Base-by-base conservation (phyloP, 2,888 invertebrate species). In the Drosophila nr. perissopoda region DNA sequence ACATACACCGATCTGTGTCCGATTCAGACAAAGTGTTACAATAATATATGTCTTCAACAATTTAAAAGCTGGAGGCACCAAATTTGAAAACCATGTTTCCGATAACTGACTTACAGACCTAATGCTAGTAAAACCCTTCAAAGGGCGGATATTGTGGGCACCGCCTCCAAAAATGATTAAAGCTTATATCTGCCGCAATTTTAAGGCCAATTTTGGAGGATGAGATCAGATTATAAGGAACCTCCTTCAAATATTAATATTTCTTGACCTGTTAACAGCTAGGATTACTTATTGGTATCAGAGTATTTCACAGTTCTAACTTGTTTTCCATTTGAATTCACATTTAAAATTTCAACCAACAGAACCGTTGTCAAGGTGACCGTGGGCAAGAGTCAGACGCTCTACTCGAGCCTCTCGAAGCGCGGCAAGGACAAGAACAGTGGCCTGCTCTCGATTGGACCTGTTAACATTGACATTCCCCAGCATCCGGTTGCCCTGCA, bases 401-500 rank as follows among this genome's bases (percentile, higher is more conserved):
- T 99, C 59, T 98, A 98, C 93, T 98, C 98, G 3, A 97, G 97
- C 91, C 95, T 96, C 82, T 96, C 96, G 13, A 95, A 96, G 87
- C 94, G 95, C 87, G 93, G 96, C 89, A 96, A 96, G 90, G 96
- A 96, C 90, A 96, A 96, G 90, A 97, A 97, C 91, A 95, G 96
- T 59, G 96, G 96, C 0, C 92, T 98, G 67, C 93, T 98, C 11
- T 97, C 97, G 11, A 95, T 99, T 63, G 99, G 99, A 1, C 96
- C 97, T 18, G 96, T 99, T 1, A 96, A 97, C 76, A 96, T 99
- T 64, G 99, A 99, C 93, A 98, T 99, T 91, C 99, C 99, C 5
- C 99, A 99, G 93, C 99, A 99, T 94, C 99, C 99, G 0, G 98
- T 99, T 0, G 98, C 98, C 10, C 94, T 99, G 82, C 99, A 99